Evolutionary conservation across 2,888 invertebrate species (phyloP).

Genomic region (Coelogynopora nodosa): DNA sequence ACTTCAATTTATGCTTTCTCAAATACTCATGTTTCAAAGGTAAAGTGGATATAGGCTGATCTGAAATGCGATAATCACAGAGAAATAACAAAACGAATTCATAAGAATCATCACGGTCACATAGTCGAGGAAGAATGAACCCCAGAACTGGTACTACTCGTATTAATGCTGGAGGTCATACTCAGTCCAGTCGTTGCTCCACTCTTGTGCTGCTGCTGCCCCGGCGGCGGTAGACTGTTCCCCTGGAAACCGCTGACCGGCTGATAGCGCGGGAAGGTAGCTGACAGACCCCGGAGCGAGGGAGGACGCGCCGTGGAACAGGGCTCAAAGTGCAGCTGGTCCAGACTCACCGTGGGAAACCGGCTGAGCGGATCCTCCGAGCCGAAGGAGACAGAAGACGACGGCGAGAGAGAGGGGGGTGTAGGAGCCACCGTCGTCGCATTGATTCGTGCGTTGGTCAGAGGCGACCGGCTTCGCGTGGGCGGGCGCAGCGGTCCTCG

Average conservation of each 20-base stretch:
- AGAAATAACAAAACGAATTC: too few relatives aligned
- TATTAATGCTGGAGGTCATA: background rate
- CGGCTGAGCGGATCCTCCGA: constrained; percentile 29
- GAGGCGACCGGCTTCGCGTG: background rate
- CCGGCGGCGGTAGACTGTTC: constrained; percentile 5
- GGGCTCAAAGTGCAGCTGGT: constrained; percentile 40
- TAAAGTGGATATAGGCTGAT: too few relatives aligned
- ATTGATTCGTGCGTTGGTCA: background rate
- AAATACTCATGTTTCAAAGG: too few relatives aligned
- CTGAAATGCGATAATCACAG: background rate
- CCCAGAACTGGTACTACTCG: background rate
- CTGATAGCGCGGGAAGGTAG: constrained; percentile 5
- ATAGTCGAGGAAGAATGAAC: background rate
- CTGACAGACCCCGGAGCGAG: background rate
- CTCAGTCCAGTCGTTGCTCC: background rate
- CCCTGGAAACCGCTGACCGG: background rate
- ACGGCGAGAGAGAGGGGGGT: background rate
- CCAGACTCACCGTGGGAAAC: constrained; percentile 33
- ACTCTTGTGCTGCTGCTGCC: background rate
- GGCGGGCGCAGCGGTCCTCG: background rate
- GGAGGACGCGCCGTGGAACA: constrained; percentile 15
- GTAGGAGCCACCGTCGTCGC: background rate
- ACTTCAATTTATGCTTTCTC: too few relatives aligned
- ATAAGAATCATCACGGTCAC: too few relatives aligned
- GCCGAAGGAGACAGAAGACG: background rate